Conservation (phyloP, 2,797 vertebrate species). For the Bufotes viridis region DNA sequence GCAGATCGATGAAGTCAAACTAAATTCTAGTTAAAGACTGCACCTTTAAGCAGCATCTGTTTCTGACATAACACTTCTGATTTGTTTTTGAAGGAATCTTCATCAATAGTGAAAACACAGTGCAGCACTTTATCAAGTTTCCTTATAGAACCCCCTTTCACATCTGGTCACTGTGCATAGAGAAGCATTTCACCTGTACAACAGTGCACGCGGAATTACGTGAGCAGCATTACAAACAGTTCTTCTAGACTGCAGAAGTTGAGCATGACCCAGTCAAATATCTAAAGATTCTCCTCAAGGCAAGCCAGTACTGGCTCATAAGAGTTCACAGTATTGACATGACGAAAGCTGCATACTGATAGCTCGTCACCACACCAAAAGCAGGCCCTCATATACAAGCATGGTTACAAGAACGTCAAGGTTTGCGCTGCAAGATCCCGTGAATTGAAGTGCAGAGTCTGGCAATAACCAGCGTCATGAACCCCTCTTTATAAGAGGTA, state of each 20-base stretch:
- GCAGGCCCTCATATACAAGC: neutral
- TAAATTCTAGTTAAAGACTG: neutral
- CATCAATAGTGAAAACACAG: slow-evolving; percentile 81
- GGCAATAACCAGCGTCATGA: neutral
- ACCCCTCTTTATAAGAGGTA: too few species aligned
- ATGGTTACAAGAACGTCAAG: neutral
- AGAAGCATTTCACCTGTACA: neutral
- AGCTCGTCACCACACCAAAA: neutral
- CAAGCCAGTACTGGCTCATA: neutral
- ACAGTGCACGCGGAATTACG: neutral
- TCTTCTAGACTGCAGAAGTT: neutral
- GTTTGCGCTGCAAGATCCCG: neutral
- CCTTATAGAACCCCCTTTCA: slow-evolving; percentile 8
- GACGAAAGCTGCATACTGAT: neutral
- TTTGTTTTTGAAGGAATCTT: slow-evolving; percentile 18
- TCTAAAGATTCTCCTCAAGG: neutral
- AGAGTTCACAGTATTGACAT: neutral
- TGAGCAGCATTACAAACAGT: neutral
- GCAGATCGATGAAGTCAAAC: neutral
- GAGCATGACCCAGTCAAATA: neutral
- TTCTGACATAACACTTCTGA: slow-evolving; percentile 98
- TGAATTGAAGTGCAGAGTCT: neutral
- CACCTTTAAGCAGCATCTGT: slow-evolving; percentile 55
- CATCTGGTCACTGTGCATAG: neutral
- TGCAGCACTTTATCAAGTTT: slow-evolving; percentile 81